Percentiles rank a stretch among this genome's conserved stretches.
Evolutionary conservation across 2,888 invertebrate genomes (phyloP).

Genomic region (Pristionchus fissidentatus): DNA sequence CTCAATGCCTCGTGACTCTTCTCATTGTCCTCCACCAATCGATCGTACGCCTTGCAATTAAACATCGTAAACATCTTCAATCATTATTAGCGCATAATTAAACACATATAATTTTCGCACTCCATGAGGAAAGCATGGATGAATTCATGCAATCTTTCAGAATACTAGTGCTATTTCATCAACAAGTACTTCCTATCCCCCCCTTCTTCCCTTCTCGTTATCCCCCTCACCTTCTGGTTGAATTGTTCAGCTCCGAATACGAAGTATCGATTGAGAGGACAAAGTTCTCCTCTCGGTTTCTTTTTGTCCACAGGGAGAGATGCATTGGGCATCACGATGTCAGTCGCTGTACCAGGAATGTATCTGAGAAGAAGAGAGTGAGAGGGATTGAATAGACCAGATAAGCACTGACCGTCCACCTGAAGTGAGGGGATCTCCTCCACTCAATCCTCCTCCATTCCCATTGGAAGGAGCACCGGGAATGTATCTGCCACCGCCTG

Average conservation of each 20-base stretch:
- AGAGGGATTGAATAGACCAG: not conserved
- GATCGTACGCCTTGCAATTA: conserved; percentile 43
- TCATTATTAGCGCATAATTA: not conserved
- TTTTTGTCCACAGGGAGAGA: conserved; percentile 63
- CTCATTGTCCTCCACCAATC: conserved; percentile 43
- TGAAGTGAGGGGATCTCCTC: conserved; percentile 78
- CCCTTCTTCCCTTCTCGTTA: conserved; percentile 54
- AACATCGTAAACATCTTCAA: not conserved
- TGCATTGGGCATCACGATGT: conserved; percentile 59
- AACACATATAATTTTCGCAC: not conserved
- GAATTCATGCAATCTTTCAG: no score
- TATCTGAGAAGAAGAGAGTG: conserved; percentile 31
- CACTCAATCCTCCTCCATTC: conserved; percentile 14
- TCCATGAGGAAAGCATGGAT: no score
- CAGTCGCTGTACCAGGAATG: conserved; percentile 34
- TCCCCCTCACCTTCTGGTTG: conserved; percentile 62
- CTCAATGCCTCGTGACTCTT: conserved; percentile 32
- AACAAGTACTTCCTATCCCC: not conserved
- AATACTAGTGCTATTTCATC: no score
- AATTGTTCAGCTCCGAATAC: conserved; percentile 58
- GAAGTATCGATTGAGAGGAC: conserved; percentile 63
- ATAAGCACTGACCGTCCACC: conserved; percentile 72
- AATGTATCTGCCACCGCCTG: conserved; percentile 76
- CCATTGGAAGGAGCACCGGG: conserved; percentile 64
- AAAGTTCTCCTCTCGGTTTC: conserved; percentile 67